Conservation (phyloP, 1,140 invertebrate genomes). For the Heliothis subflexa region DNA sequence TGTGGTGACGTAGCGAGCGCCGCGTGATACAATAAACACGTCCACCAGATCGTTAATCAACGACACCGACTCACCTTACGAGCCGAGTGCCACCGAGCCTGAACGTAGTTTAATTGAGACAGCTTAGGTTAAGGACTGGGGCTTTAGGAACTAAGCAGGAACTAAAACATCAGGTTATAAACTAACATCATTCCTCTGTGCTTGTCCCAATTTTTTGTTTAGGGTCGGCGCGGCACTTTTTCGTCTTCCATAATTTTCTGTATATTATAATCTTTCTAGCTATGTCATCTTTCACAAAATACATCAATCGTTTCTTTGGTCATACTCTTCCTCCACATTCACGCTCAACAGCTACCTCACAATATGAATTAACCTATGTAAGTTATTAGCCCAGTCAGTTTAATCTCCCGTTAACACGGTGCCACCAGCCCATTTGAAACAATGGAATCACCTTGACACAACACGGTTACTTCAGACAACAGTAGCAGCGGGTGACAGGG, state of each 20-base stretch:
- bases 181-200: neutral
- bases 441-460: constrained; percentile 81
- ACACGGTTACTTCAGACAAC: constrained; percentile 54
- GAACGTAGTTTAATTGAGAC: neutral
- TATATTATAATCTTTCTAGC: no score
- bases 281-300: no score
- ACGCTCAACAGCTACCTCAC: no score
- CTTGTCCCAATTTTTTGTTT: no score
- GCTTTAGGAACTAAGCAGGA: no score
- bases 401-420: constrained; percentile 32
- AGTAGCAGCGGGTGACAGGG: constrained; percentile 36
- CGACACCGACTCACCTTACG: constrained; percentile 70
- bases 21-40: constrained; percentile 77
- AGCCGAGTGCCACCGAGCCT: constrained; percentile 48
- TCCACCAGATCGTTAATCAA: constrained; percentile 78
- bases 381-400: no score
- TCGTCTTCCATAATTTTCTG: no score
- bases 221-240: no score
- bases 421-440: constrained; percentile 65
- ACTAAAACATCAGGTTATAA: no score
- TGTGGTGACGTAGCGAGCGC: constrained; percentile 55
- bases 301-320: no score
- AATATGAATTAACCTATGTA: no score
- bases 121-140: constrained; percentile 20
- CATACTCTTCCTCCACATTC: no score